Percentiles rank a stretch among this genome's conserved stretches.
Evolutionary conservation across 2,797 vertebrate genomes (phyloP).

Genomic region (Macropodus opercularis): DNA sequence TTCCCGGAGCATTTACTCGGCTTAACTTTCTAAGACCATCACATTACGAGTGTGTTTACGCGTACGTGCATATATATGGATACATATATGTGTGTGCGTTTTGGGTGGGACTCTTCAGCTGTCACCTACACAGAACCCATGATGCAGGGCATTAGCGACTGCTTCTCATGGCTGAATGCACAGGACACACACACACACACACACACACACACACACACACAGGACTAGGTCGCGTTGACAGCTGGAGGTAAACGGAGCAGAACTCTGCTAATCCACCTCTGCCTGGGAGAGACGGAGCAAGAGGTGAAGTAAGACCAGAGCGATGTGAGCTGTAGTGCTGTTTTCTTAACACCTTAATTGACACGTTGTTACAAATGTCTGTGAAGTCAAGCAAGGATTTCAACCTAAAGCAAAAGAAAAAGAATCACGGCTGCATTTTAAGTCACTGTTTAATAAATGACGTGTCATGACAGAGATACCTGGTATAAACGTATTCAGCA

Average conservation of each 20-base stretch:
- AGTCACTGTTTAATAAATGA: neutral
- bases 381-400: slow-evolving; percentile 4
- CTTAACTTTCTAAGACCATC: slow-evolving; percentile 58
- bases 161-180: slow-evolving; percentile 88
- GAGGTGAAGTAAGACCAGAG: slow-evolving; percentile 49
- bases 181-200: slow-evolving; percentile 69
- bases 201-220: slow-evolving; percentile 36
- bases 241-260: slow-evolving; percentile 90
- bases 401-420: neutral
- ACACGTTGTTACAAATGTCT: slow-evolving; percentile 3
- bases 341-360: slow-evolving; percentile 46
- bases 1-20: slow-evolving; percentile 62
- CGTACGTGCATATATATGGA: slow-evolving; percentile 34
- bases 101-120: slow-evolving; percentile 90
- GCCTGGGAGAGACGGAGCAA: slow-evolving; percentile 60
- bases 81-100: slow-evolving; percentile 67
- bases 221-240: slow-evolving; percentile 83
- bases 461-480: neutral
- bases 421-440: neutral
- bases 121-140: slow-evolving; percentile 85
- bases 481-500: too few species aligned
- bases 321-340: slow-evolving; percentile 23
- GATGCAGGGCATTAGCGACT: slow-evolving; percentile 83
- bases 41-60: slow-evolving; percentile 42
- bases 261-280: slow-evolving; percentile 89